phyloP scores from a whole-genome alignment of 2,797 vertebrate genomes.

The Pseudopleuronectes americanus region DNA sequence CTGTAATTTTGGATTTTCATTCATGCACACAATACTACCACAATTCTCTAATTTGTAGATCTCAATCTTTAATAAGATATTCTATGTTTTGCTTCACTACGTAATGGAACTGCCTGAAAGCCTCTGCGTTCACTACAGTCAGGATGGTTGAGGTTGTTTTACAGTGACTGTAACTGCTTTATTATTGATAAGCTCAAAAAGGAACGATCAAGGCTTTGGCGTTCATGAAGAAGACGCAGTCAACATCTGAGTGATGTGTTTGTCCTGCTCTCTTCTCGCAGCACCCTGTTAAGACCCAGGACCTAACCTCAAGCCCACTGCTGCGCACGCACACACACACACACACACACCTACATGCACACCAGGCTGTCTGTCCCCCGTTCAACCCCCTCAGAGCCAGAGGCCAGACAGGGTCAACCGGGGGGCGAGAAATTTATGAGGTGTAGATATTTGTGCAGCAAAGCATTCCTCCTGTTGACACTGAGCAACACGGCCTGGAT shows the following conservation, averaged over 20 bases:
- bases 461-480: slow-evolving; percentile 78
- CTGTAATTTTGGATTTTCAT: neutral
- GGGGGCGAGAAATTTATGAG: slow-evolving; percentile 84
- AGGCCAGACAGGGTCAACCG: slow-evolving; percentile 78
- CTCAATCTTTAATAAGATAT: neutral
- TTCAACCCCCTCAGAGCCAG: slow-evolving; percentile 69
- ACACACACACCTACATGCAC: slow-evolving; percentile 46
- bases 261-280: slow-evolving; percentile 62
- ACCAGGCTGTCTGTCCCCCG: slow-evolving; percentile 61
- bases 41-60: slow-evolving; percentile 9
- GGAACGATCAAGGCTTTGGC: slow-evolving; percentile 22
- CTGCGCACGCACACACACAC: slow-evolving; percentile 23
- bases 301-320: slow-evolving; percentile 53
- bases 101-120: slow-evolving; percentile 12
- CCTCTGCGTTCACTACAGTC: neutral
- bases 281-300: slow-evolving; percentile 69
- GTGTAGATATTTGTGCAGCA: slow-evolving; percentile 82
- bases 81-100: slow-evolving; percentile 8
- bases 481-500: slow-evolving; percentile 69
- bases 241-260: slow-evolving; percentile 56
- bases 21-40: no score
- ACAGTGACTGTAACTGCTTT: slow-evolving; percentile 2
- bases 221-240: slow-evolving; percentile 49
- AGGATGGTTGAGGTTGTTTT: slow-evolving; percentile 9
- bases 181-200: slow-evolving; percentile 35